Base-by-base conservation (phyloP, 2,113 vertebrate genomes). In the Enhydra lutris region DNA sequence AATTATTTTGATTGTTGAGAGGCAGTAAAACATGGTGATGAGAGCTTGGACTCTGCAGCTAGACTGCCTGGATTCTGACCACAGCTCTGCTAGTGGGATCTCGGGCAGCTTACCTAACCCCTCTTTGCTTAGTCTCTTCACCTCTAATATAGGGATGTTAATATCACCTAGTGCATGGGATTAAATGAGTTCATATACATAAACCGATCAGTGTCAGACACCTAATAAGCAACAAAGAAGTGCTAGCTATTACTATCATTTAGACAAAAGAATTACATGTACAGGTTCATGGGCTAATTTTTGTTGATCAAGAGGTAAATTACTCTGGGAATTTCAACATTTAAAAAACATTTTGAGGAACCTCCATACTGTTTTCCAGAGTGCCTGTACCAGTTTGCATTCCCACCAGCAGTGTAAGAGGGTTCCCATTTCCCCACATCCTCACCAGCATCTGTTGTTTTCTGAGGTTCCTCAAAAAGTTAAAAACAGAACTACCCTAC, bases 1-100 rank as follows among this genome's bases (percentile, higher is more conserved):
- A 96, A 81, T 92, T 97, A 90, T 92, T 97, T 76, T 97, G 87
- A 96, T 92, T 95, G 74, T 92, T 92, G 88, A 97, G 84, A 97
- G 80, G 95, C 74, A 94, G 47, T 89, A 84, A 94, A 95, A 95
- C 90, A 59, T 89, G 42, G 47, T 80, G 69, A 36, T 31, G 61
- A 67, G 81, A 88, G 79, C 15, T 57, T 87, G 59, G 65, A 67
- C 59, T 85, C 52, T 89, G 50, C 14, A 95, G 52, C 65, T 89
- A 79, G 39, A 83, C 52, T 94, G 47, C 82, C 63, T 90, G 34
- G 42, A 79, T 97, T 96, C 83, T 79, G 73, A 89, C 82, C 89
- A 67, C 21, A 89, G 76, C 42, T 73, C 61, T 97, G 61, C 23
- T 26, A 74, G 10, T 94, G 69, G 92, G 93, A 79, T 92, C 47